Percentiles rank a stretch among this genome's conserved stretches.
Evolutionary conservation across 2,797 vertebrate species (phyloP).

Genomic region (Paratrypauchen microcephalus): DNA sequence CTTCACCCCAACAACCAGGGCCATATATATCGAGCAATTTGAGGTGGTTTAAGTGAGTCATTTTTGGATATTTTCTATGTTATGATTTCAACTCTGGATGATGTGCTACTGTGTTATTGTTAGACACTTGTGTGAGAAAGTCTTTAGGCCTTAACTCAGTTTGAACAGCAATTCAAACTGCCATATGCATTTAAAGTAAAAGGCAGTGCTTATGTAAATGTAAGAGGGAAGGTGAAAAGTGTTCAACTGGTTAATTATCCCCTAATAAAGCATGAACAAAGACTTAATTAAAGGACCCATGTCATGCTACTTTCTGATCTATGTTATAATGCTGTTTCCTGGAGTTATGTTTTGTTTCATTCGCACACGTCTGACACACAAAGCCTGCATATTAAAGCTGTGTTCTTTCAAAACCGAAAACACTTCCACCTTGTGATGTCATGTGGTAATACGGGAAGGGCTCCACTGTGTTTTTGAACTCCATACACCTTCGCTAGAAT

Average conservation of each 20-base stretch:
- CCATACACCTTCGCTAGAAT: too few relatives aligned
- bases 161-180: conserved; percentile 28
- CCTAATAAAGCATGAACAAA: too few relatives aligned
- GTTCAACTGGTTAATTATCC: neutral
- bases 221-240: neutral
- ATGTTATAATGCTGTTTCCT: too few relatives aligned
- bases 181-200: conserved; percentile 16
- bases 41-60: conserved; percentile 65
- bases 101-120: conserved; percentile 66
- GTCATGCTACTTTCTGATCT: too few relatives aligned
- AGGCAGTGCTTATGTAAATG: conserved; percentile 23
- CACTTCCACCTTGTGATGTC: too few relatives aligned
- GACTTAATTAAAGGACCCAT: too few relatives aligned
- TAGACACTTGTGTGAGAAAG: conserved; percentile 64
- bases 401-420: too few relatives aligned
- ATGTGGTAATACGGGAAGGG: too few relatives aligned
- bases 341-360: too few relatives aligned
- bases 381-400: too few relatives aligned
- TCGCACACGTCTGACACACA: too few relatives aligned
- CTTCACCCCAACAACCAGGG: conserved; percentile 63
- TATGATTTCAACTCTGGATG: conserved; percentile 59
- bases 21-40: conserved; percentile 77
- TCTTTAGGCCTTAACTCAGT: conserved; percentile 38
- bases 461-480: too few relatives aligned
- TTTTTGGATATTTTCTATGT: conserved; percentile 64